Evolutionary conservation across 2,797 vertebrate species (phyloP).

Genomic region (Glossophaga mutica): DNA sequence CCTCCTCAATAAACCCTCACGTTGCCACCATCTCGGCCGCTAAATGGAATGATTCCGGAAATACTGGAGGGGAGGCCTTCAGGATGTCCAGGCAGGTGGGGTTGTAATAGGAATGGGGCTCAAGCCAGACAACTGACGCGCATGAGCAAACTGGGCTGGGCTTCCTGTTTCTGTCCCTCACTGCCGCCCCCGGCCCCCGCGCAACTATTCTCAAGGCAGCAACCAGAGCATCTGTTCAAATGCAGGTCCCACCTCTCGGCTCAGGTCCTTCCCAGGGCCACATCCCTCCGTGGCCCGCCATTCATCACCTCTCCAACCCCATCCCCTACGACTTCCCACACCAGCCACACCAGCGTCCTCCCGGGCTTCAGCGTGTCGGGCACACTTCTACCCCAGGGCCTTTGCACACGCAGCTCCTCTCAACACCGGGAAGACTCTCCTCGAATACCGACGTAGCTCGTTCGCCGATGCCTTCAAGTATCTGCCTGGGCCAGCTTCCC

Average conservation of each 20-base stretch:
- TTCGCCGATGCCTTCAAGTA: not conserved
- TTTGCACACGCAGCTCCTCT: not conserved
- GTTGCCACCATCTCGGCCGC: not conserved
- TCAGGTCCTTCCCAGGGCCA: not conserved
- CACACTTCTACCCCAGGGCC: not conserved
- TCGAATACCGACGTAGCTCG: not conserved
- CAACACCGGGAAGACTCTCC: not conserved
- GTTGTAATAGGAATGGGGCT: not conserved
- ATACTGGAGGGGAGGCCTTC: not conserved
- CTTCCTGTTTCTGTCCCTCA: not conserved
- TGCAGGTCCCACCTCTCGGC: not conserved
- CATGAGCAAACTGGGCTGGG: not conserved
- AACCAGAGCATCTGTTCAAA: not conserved
- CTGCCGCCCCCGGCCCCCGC: no score
- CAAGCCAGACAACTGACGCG: not conserved
- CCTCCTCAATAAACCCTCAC: not conserved
- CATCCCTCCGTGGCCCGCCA: rapidly evolving
- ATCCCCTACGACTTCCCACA: not conserved
- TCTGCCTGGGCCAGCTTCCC: not conserved
- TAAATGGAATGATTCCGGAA: not conserved
- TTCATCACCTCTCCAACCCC: not conserved
- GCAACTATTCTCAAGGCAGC: not conserved
- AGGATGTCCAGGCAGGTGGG: not conserved
- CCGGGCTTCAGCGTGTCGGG: not conserved
- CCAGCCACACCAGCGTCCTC: not conserved